Conservation (phyloP, 30 jellyfish, hydroid and myxozoan genomes). For the Turritopsis dohrnii region DNA sequence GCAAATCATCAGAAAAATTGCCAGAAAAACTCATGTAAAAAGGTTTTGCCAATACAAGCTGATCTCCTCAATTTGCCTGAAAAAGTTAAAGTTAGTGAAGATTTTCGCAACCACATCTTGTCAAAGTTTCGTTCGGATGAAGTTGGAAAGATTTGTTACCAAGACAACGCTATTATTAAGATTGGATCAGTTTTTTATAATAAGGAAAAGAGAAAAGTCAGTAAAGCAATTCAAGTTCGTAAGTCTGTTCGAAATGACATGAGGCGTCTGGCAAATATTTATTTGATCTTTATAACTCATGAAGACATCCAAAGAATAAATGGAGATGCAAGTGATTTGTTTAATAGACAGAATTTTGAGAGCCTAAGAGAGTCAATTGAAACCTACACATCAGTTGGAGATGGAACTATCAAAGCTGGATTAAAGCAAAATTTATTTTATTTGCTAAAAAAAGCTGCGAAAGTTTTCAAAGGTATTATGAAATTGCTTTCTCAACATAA, state of each 20-base stretch:
- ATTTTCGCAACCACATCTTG: slow-evolving; percentile 4
- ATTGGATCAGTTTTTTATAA: slow-evolving; percentile 14
- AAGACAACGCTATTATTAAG: background rate
- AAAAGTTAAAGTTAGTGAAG: slow-evolving; percentile 21
- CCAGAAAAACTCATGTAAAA: slow-evolving; percentile 21
- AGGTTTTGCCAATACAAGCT: slow-evolving; percentile 13
- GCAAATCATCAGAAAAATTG: slow-evolving; percentile 13
- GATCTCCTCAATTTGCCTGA: slow-evolving; percentile 13
- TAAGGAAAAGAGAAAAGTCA: slow-evolving; percentile 19
- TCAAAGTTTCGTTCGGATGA: slow-evolving; percentile 7
- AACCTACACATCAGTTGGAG: slow-evolving; percentile 3
- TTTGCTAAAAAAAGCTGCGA: slow-evolving; percentile 7
- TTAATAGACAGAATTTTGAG: slow-evolving; percentile 14
- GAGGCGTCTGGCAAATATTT: slow-evolving; percentile 23
- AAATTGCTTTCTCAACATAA: background rate
- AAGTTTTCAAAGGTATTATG: slow-evolving; percentile 13
- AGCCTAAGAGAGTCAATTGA: slow-evolving; percentile 27
- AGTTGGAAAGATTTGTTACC: slow-evolving; percentile 21
- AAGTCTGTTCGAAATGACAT: slow-evolving; percentile 24
- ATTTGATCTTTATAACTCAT: slow-evolving; percentile 1
- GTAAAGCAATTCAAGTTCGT: too few relatives aligned
- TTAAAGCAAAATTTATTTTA: slow-evolving; percentile 14
- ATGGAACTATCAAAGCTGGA: background rate
- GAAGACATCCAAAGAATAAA: background rate
- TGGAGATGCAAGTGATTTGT: slow-evolving; percentile 19